phyloP scores from a whole-genome alignment of 2,797 vertebrate genomes.

The Melanotaenia maccullochi region DNA sequence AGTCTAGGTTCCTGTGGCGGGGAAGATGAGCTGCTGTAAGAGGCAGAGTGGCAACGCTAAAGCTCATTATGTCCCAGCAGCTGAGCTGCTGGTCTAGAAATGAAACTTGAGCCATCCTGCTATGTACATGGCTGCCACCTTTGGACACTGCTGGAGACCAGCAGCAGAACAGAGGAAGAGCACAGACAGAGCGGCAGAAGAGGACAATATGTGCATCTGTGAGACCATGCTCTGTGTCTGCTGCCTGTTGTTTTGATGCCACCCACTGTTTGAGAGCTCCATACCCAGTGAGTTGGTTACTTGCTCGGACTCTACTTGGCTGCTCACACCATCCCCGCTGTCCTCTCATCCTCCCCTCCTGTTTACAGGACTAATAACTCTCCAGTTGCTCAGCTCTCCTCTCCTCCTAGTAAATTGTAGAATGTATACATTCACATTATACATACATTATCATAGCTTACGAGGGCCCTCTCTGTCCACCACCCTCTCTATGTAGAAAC shows the following conservation, averaged over 20 bases:
- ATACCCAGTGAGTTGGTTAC: conserved; percentile 57
- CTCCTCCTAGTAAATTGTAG: conserved; percentile 42
- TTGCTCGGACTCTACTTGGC: conserved; percentile 61
- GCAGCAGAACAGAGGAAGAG: conserved; percentile 52
- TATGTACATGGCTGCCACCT: conserved; percentile 61
- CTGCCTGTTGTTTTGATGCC: conserved; percentile 78
- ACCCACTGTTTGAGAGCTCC: conserved; percentile 73
- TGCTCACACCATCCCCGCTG: conserved; percentile 43
- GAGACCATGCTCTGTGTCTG: conserved; percentile 58
- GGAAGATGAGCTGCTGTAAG: conserved; percentile 76
- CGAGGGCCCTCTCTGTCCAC: conserved; percentile 24
- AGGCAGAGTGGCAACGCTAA: conserved; percentile 73
- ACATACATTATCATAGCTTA: conserved; percentile 26
- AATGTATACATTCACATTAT: conserved; percentile 44
- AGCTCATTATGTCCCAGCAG: conserved; percentile 76
- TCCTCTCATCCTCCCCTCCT: conserved; percentile 56
- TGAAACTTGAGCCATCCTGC: conserved; percentile 65
- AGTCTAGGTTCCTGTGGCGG: conserved; percentile 66
- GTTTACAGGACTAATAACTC: conserved; percentile 73
- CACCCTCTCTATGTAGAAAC: conserved; percentile 39
- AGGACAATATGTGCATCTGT: conserved; percentile 54
- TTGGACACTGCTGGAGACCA: conserved; percentile 61
- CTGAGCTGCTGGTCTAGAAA: conserved; percentile 69
- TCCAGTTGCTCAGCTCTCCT: conserved; percentile 55
- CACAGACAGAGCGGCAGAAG: conserved; percentile 43